Conservation (phyloP, 2,797 vertebrate species). For the Pitangus sulphuratus region DNA sequence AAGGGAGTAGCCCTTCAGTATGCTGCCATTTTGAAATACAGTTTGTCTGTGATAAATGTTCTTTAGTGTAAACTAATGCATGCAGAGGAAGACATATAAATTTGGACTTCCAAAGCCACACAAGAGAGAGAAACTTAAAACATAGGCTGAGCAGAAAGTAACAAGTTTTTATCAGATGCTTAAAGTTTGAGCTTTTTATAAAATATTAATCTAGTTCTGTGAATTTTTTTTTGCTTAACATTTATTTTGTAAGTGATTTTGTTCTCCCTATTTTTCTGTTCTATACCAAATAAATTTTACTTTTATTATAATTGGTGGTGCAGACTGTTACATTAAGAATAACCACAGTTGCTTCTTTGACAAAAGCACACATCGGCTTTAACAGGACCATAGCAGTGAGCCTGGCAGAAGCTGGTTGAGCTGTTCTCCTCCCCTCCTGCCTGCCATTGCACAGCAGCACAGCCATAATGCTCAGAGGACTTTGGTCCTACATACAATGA, state of each 20-base stretch:
- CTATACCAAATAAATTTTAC: constrained; percentile 65
- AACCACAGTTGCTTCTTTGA: background rate
- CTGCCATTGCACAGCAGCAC: background rate
- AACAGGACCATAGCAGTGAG: background rate
- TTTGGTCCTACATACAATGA: background rate
- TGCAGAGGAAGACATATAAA: background rate
- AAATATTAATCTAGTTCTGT: constrained; percentile 35
- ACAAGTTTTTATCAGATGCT: background rate
- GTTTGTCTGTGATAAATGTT: background rate
- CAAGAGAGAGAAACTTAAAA: background rate
- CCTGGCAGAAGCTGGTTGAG: background rate
- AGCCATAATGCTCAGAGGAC: background rate
- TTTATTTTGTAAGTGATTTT: constrained; percentile 49
- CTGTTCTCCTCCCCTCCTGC: background rate
- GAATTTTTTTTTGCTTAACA: constrained; percentile 46
- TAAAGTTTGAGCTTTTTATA: constrained; percentile 51
- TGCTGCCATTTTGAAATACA: background rate
- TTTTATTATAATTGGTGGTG: constrained; percentile 52
- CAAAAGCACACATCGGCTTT: background rate
- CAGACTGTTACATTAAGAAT: background rate
- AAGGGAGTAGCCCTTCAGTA: background rate
- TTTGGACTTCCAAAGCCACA: background rate
- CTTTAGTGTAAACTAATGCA: background rate
- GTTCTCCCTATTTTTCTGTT: constrained; percentile 40
- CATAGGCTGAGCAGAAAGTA: constrained; percentile 10